Evolutionary conservation across 2,888 invertebrate genomes (phyloP).

Genomic region (Hydriomena furcata): DNA sequence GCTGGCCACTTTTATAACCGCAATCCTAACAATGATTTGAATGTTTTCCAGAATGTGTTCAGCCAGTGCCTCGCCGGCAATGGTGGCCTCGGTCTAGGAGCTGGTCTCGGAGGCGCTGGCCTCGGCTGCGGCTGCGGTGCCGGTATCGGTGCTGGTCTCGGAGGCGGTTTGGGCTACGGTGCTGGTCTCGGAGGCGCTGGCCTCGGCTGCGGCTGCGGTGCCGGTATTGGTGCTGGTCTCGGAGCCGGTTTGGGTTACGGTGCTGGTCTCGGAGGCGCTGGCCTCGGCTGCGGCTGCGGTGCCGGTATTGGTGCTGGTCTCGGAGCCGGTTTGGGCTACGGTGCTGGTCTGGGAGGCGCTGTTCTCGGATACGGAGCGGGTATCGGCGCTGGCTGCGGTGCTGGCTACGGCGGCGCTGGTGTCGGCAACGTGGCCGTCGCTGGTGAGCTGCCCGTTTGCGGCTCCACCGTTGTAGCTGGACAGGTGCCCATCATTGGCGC

Average conservation of each 20-base stretch:
- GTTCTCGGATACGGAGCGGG: conserved; percentile 9
- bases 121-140: conserved; percentile 12
- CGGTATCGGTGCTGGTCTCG: conserved; percentile 11
- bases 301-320: conserved; percentile 2
- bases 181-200: conserved; percentile 4
- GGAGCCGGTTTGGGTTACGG: conserved; percentile 1
- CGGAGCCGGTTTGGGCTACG: conserved; percentile 10
- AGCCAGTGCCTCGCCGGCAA: conserved; percentile 15
- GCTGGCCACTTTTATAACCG: too few relatives aligned
- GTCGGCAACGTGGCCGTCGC: conserved; percentile 41
- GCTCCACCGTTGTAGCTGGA: conserved; percentile 40
- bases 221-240: conserved; percentile 10
- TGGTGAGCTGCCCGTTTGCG: conserved; percentile 45
- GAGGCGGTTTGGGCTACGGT: conserved; percentile 1
- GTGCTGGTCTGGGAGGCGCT: conserved; percentile 5
- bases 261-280: conserved; percentile 3
- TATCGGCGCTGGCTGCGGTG: conserved; percentile 7
- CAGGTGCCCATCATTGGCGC: conserved; percentile 45
- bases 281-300: conserved; percentile 2
- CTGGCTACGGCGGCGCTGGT: conserved; percentile 16
- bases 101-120: conserved; percentile 5
- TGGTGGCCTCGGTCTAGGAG: too few relatives aligned
- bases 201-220: conserved; percentile 11
- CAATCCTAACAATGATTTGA: background rate
- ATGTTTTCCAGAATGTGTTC: conserved; percentile 16